Percentiles rank a stretch among this genome's conserved stretches.
These are phyloP conservation scores for Pogonognathellus flavescens DNA, from an alignment of 1,140 invertebrate genomes.

Conservation along the genomic window DNA sequence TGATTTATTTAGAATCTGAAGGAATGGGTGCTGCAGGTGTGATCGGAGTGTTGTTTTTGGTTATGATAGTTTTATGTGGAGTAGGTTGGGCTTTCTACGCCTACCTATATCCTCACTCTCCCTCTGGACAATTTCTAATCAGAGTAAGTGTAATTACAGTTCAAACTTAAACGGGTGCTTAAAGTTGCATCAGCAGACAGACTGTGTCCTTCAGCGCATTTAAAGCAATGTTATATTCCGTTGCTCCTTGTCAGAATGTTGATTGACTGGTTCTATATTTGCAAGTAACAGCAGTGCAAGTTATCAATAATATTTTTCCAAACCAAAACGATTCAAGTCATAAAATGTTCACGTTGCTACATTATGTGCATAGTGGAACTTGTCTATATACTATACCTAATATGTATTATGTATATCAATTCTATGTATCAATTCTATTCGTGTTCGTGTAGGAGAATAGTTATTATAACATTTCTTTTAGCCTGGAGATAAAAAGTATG, in stretches of 20 bases:
- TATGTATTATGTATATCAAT: too few species aligned
- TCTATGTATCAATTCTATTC: too few species aligned
- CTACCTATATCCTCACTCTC: constrained; percentile 93
- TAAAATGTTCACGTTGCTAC: neutral
- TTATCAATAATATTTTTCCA: neutral
- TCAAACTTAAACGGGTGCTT: neutral
- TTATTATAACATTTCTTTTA: too few species aligned
- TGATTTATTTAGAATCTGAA: neutral
- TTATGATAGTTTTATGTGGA: constrained; percentile 75
- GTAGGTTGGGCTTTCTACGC: constrained; percentile 90
- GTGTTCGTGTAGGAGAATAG: too few species aligned
- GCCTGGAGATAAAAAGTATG: too few species aligned
- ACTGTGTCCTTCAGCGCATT: neutral
- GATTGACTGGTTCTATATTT: neutral
- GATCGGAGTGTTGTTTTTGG: constrained; percentile 77
- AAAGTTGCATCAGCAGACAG: constrained; percentile 2
- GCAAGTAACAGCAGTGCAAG: neutral
- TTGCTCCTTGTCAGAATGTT: too few species aligned
- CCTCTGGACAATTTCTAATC: constrained; percentile 95
- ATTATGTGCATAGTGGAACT: too few species aligned
- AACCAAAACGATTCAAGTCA: too few species aligned
- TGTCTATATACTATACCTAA: too few species aligned
- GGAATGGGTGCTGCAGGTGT: constrained; percentile 74
- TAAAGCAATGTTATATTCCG: neutral
- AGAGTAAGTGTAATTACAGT: constrained; percentile 78